Evolutionary conservation across 2,797 vertebrate genomes (phyloP), one percentile per base, ranked within the genome.

Genomic region (Cyclura pinguis): DNA sequence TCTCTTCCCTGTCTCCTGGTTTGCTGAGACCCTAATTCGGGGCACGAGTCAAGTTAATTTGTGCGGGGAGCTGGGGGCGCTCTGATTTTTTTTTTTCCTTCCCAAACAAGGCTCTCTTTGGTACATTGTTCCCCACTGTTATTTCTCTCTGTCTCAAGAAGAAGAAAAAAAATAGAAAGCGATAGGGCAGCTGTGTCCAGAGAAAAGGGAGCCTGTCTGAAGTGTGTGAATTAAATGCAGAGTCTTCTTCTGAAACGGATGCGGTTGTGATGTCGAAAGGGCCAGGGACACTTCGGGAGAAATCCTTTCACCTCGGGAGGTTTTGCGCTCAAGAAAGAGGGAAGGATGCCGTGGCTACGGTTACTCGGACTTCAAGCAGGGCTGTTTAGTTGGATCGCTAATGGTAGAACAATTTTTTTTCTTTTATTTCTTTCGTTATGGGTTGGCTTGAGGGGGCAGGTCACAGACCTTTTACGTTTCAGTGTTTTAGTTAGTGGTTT

Each of bases 1-100:
- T 69, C 67, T 69, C 32, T 16, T 62, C 59, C 59, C 59, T 62
- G 55, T 62, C 64, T 29, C 67, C 29, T 69, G 32, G 27, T 42
- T 86, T 42, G 24, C 57, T 29, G 24, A 55, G 89, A 32, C 89
- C 69, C 9, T 52, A 64, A 77, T 77, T 77, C 57, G 47, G 85
- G 64, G 16, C 86, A 42, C 1, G 84, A 94, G 89, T 94, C 90
- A 91, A 95, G 94, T 90, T 93, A 94, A 93, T 95, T 95, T 90
- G 82, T 80, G 50, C 76, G 67, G 89, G 62, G 93, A 86, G 69
- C 90, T 91, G 83, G 80, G 83, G 87, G n/a, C 8, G 9, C 86
- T 92, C 88, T n/a, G 78, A 77, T 89, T 92, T 88, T 69, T 32
- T 55, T 87, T 57, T 32, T 5, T 8, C 87, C 89, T 90, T 38